A percentile compares a stretch with the other conserved stretches of the same genome.
Evolutionary conservation across 2,888 invertebrate species (phyloP).

Genomic region (Elaeidobius kamerunicus): DNA sequence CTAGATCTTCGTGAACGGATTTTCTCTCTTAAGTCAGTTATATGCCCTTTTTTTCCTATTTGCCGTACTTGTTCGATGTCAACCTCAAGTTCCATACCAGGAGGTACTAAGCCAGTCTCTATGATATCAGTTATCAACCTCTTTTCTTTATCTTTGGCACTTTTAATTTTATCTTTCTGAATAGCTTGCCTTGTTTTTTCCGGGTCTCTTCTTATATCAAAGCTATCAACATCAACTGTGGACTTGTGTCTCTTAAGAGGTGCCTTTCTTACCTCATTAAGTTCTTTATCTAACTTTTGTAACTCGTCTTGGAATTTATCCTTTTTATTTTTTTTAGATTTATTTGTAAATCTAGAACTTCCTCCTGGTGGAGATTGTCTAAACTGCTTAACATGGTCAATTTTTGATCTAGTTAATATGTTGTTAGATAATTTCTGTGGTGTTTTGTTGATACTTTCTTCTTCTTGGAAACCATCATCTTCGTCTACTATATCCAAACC

Average conservation of each 20-base stretch:
- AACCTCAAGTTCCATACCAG: conserved; percentile 50
- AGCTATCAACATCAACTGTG: conserved; percentile 30
- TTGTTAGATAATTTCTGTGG: no score
- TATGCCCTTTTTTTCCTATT: conserved; percentile 19
- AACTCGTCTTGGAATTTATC: conserved; percentile 12
- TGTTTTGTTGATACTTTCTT: no score
- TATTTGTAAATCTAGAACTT: conserved; percentile 1
- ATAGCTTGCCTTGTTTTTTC: conserved; percentile 49
- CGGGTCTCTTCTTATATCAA: conserved; percentile 46
- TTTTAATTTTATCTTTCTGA: conserved; percentile 47
- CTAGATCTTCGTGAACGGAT: conserved; percentile 18
- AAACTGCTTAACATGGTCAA: conserved; percentile 17
- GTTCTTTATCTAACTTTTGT: conserved; percentile 12
- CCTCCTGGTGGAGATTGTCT: conserved; percentile 18
- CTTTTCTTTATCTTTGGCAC: conserved; percentile 46
- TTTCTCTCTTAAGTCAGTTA: conserved; percentile 21
- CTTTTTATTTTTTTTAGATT: conserved; percentile 11
- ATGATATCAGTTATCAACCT: conserved; percentile 48
- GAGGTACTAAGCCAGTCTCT: conserved; percentile 51
- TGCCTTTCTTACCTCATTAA: conserved; percentile 12
- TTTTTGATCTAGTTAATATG: conserved; percentile 17
- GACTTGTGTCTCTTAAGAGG: conserved; percentile 13
- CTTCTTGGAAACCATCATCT: no score
- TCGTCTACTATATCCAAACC: conserved; percentile 50
- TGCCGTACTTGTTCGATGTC: conserved; percentile 37